Conservation (phyloP, 2,113 vertebrate species). For the Brienomyrus longianalis region DNA sequence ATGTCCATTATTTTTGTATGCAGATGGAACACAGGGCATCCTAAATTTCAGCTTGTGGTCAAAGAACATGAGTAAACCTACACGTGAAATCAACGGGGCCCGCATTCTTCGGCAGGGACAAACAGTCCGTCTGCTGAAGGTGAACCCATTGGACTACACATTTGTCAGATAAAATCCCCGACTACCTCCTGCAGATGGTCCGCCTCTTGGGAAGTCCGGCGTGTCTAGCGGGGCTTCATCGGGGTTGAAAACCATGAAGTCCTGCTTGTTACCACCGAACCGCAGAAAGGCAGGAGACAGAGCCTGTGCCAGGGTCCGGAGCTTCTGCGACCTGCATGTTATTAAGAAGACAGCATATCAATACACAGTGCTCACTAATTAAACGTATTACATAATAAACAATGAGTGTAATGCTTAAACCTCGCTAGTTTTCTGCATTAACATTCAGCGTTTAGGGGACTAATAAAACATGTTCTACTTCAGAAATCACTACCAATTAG, state of each 20-base stretch:
- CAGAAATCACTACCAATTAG: not conserved
- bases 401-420: not conserved
- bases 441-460: not conserved
- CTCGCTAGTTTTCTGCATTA: not conserved
- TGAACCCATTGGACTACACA: not conserved
- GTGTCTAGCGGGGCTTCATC: conserved; percentile 45
- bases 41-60: no score
- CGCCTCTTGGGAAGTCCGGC: conserved; percentile 33
- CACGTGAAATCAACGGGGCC: not conserved
- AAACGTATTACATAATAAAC: not conserved
- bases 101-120: not conserved
- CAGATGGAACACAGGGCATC: no score
- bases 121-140: not conserved
- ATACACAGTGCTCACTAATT: conserved; percentile 21
- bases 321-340: conserved; percentile 68
- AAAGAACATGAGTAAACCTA: no score
- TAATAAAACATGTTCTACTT: not conserved
- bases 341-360: not conserved
- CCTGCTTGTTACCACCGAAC: conserved; percentile 83
- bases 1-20: no score
- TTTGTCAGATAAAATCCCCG: not conserved
- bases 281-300: conserved; percentile 78
- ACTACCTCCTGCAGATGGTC: conserved; percentile 32
- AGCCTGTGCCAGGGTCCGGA: conserved; percentile 66
- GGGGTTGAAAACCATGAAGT: conserved; percentile 83